These are phyloP conservation scores for Nothocercus julius DNA, from an alignment of 2,113 vertebrate species.

Conservation along the genomic window DNA sequence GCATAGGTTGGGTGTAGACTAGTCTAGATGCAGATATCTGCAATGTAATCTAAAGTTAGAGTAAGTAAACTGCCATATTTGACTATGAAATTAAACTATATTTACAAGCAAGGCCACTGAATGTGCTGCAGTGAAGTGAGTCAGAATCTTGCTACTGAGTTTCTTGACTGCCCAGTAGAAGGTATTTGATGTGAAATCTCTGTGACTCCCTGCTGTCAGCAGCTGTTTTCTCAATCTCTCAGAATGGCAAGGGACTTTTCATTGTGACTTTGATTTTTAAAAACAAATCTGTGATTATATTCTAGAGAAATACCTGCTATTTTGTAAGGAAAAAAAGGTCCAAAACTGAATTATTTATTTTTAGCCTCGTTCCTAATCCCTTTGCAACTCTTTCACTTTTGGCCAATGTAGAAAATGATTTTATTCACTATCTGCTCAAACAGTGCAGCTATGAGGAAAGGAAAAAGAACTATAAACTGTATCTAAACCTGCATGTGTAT, in stretches of 20 bases:
- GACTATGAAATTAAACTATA: not conserved
- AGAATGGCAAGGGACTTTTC: not conserved
- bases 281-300: not conserved
- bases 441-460: not conserved
- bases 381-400: not conserved
- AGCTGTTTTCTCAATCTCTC: not conserved
- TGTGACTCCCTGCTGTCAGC: not conserved
- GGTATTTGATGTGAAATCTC: not conserved
- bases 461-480: not conserved
- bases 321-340: not conserved
- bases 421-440: not conserved
- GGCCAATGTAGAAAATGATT: not conserved
- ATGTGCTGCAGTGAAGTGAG: not conserved
- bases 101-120: not conserved
- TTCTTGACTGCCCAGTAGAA: not conserved
- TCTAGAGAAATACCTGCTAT: not conserved
- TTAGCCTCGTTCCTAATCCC: not conserved
- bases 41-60: not conserved
- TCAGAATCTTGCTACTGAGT: not conserved
- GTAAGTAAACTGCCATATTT: not conserved
- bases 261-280: not conserved
- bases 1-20: not conserved
- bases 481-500: not conserved
- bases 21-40: not conserved
- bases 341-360: not conserved